phyloP scores from a whole-genome alignment of 1,140 invertebrate genomes.

The Anastatus disparis region DNA sequence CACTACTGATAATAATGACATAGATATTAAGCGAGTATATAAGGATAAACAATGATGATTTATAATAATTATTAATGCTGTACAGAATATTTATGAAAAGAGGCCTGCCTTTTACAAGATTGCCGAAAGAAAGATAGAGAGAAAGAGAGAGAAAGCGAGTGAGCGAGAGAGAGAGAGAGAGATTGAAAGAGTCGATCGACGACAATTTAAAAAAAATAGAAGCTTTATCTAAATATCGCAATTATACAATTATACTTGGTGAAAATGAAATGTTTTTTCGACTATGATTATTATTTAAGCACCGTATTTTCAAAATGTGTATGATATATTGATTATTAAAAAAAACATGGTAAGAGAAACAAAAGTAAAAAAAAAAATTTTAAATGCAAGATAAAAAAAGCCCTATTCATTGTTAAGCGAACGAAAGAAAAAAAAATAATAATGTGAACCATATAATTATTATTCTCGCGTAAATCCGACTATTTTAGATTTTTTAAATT shows the following conservation, averaged over 20 bases:
- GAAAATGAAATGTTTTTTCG: conserved; percentile 9
- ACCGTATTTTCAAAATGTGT: conserved; percentile 25
- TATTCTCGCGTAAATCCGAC: conserved; percentile 13
- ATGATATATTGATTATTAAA: conserved; percentile 16
- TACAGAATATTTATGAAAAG: conserved; percentile 68
- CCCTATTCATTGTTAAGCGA: conserved; percentile 18
- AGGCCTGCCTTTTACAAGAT: conserved; percentile 61
- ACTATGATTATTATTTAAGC: conserved; percentile 26
- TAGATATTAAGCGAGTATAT: conserved; percentile 64
- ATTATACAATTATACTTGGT: conserved; percentile 39
- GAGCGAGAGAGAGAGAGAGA: too few species aligned
- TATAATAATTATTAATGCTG: conserved; percentile 66
- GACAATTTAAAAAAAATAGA: too few species aligned
- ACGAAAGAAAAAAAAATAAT: too few species aligned
- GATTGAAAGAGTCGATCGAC: conserved; percentile 53
- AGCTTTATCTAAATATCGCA: conserved; percentile 36
- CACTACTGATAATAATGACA: conserved; percentile 68
- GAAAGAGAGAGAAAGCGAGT: neutral
- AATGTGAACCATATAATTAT: conserved; percentile 1
- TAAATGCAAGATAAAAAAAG: conserved; percentile 9
- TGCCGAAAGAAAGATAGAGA: conserved; percentile 43
- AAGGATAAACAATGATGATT: conserved; percentile 66
- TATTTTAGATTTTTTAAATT: conserved; percentile 35
- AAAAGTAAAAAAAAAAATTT: conserved; percentile 35
- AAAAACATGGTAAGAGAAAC: conserved; percentile 9